These are phyloP conservation scores for Tridacna gigas DNA, from an alignment of 2,888 invertebrate species.

Conservation along the genomic window DNA sequence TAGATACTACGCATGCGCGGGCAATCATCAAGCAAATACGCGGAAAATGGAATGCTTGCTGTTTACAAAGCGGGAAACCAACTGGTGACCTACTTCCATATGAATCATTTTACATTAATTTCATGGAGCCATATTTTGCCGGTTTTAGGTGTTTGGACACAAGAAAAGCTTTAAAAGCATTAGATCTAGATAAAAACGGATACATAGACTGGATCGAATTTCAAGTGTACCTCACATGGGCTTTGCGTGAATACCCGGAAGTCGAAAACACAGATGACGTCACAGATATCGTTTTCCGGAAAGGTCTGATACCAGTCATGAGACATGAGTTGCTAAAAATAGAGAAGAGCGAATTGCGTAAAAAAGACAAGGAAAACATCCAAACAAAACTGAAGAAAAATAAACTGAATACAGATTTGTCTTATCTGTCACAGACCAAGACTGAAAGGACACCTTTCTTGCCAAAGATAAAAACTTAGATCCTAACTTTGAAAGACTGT, in stretches of 20 bases:
- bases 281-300: conserved; percentile 3
- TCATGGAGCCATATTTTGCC: conserved; percentile 6
- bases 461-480: neutral
- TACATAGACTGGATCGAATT: neutral
- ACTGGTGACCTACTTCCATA: neutral
- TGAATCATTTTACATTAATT: neutral
- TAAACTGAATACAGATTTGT: neutral
- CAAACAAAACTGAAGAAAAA: neutral
- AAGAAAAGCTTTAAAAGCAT: neutral
- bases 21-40: neutral
- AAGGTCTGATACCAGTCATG: conserved; percentile 30
- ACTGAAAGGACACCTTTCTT: neutral
- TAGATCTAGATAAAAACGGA: conserved; percentile 5
- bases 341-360: neutral
- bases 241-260: neutral
- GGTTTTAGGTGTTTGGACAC: neutral
- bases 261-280: conserved; percentile 1
- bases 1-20: neutral
- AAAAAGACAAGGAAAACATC: neutral
- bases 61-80: no score
- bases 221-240: neutral
- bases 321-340: conserved; percentile 10
- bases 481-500: no score
- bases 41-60: neutral
- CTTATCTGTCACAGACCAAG: neutral